Evolutionary conservation across 30 jellyfish, hydroid and myxozoan species (phyloP).

Genomic region (Aurelia sp.): DNA sequence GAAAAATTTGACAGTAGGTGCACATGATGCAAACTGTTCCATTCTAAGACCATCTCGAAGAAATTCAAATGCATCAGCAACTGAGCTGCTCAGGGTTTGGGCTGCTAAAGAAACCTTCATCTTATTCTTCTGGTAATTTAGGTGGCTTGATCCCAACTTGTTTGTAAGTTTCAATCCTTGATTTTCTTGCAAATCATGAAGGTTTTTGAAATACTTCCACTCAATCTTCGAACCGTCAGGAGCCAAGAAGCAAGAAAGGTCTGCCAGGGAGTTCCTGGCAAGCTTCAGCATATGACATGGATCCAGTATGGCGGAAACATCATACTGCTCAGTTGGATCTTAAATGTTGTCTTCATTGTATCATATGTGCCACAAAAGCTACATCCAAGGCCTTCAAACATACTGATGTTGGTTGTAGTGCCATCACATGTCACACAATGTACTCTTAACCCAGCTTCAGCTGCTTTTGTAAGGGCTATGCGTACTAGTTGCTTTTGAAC

Average conservation of each 20-base stretch:
- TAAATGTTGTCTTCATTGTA: not conserved
- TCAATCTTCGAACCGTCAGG: not conserved
- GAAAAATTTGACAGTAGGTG: not conserved
- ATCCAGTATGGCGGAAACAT: constrained; percentile 16
- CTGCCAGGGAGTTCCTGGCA: constrained; percentile 75
- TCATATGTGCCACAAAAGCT: no score
- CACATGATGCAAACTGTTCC: not conserved
- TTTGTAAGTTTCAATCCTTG: constrained; percentile 42
- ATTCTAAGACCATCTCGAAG: not conserved
- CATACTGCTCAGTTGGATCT: constrained; percentile 6
- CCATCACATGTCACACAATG: constrained; percentile 47
- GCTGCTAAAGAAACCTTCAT: constrained; percentile 65
- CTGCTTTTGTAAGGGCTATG: not conserved
- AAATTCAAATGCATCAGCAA: constrained; percentile 47
- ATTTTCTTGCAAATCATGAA: constrained; percentile 15
- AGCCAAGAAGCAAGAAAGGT: not conserved
- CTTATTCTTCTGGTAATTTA: constrained; percentile 42
- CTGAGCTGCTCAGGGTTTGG: constrained; percentile 42
- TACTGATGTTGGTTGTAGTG: constrained; percentile 15
- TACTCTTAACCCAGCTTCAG: constrained; percentile 34
- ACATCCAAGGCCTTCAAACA: not conserved
- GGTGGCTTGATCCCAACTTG: constrained; percentile 19
- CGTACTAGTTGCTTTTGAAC: constrained; percentile 12
- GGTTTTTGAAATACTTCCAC: constrained; percentile 27
- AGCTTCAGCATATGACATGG: constrained; percentile 69